Evolutionary conservation across 2,888 invertebrate species (phyloP).

Genomic region (Mimachlamys varia): DNA sequence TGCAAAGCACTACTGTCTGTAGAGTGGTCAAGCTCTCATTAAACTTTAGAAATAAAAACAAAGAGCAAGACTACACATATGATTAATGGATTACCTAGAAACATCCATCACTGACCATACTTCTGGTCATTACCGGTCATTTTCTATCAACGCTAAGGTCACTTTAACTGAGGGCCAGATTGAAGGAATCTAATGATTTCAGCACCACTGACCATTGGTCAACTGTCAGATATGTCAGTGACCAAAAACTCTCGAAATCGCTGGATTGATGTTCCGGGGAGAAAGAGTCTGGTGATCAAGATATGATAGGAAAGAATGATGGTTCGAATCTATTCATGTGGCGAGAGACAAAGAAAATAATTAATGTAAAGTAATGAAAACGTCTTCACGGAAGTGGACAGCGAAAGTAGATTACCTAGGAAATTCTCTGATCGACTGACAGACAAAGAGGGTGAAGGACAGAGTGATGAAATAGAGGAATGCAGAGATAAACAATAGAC

Average conservation of each 20-base stretch:
- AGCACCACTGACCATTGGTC: neutral
- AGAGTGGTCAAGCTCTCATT: neutral
- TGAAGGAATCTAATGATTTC: neutral
- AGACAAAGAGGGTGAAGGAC: neutral
- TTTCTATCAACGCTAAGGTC: neutral
- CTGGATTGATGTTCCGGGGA: neutral
- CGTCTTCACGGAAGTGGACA: neutral
- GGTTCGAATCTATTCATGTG: neutral
- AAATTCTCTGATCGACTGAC: neutral
- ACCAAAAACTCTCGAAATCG: neutral
- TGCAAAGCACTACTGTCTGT: neutral
- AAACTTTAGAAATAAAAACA: neutral
- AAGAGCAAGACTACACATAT: neutral
- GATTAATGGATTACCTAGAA: neutral
- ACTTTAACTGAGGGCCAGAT: neutral
- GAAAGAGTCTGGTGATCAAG: neutral
- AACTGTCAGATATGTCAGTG: neutral
- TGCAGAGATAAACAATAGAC: conserved; percentile 10
- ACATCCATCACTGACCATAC: neutral
- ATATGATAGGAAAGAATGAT: neutral
- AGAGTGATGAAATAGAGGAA: neutral
- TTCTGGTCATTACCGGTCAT: neutral
- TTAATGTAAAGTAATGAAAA: neutral
- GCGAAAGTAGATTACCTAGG: neutral
- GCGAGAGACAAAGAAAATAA: conserved; percentile 11